Conservation (phyloP, 2,888 invertebrate species). For the Mesopsocus fuscifrons region DNA sequence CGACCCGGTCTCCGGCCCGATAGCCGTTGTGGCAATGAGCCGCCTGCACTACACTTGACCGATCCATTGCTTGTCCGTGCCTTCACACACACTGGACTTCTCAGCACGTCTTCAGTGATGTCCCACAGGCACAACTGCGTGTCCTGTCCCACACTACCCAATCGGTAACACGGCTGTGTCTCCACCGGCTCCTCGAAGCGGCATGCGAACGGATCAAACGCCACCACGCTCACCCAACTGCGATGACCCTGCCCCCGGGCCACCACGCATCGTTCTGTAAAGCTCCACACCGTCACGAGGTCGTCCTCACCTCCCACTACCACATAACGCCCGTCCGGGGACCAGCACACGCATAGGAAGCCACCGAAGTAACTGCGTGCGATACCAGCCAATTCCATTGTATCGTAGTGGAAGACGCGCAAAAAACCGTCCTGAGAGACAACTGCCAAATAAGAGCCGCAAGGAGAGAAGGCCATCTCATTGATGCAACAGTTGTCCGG, state of each 20-base stretch:
- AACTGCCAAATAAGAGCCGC: slow-evolving; percentile 78
- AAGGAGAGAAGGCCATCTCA: slow-evolving; percentile 93
- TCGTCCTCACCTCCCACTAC: slow-evolving; percentile 98
- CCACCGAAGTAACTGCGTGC: slow-evolving; percentile 97
- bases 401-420: slow-evolving; percentile 90
- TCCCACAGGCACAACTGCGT: slow-evolving; percentile 98
- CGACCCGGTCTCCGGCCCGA: slow-evolving; percentile 44
- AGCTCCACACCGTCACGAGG: slow-evolving; percentile 91
- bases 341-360: slow-evolving; percentile 94
- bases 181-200: slow-evolving; percentile 36
- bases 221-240: slow-evolving; percentile 95
- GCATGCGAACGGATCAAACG: slow-evolving; percentile 76
- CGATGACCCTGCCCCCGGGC: slow-evolving; percentile 96
- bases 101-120: slow-evolving; percentile 83
- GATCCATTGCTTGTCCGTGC: slow-evolving; percentile 21
- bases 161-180: slow-evolving; percentile 44
- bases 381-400: slow-evolving; percentile 85
- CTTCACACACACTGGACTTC: slow-evolving; percentile 41
- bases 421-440: slow-evolving; percentile 92
- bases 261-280: slow-evolving; percentile 78
- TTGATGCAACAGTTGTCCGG: slow-evolving; percentile 71
- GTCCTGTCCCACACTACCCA: slow-evolving; percentile 94
- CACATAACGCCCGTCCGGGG: slow-evolving; percentile 86
- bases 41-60: slow-evolving; percentile 13
- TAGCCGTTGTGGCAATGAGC: slow-evolving; percentile 46